Conservation (phyloP, 2,797 vertebrate genomes). For the Tympanoctomys barrerae region DNA sequence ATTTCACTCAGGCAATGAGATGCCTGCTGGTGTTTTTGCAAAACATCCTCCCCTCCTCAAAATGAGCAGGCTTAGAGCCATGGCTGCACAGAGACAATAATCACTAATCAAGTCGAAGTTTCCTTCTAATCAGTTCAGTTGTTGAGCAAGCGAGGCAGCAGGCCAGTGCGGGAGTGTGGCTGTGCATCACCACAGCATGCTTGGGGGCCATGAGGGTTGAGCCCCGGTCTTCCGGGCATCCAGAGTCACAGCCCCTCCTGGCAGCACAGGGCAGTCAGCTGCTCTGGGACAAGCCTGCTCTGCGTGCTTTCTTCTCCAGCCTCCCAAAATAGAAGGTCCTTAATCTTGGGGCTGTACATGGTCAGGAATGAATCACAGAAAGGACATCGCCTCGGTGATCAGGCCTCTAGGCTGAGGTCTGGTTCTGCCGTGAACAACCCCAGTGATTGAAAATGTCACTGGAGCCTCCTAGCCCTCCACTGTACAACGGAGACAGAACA, state of each 20-base stretch:
- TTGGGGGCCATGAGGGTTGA: background rate
- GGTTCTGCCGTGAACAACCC: background rate
- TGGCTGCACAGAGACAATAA: constrained; percentile 81
- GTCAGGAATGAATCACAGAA: background rate
- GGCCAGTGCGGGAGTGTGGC: constrained; percentile 64
- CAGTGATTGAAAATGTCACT: background rate
- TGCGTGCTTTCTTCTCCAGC: background rate
- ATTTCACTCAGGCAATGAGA: constrained; percentile 79
- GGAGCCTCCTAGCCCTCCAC: background rate
- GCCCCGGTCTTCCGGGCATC: background rate
- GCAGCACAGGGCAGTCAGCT: background rate
- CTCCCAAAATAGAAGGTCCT: background rate
- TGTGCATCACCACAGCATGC: background rate
- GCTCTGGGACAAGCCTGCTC: background rate
- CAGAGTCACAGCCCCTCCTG: background rate
- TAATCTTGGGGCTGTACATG: background rate
- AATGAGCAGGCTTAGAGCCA: constrained; percentile 84
- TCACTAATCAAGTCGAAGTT: constrained; percentile 88
- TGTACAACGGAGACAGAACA: background rate
- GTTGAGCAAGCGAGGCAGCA: constrained; percentile 79
- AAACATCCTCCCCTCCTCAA: constrained; percentile 75
- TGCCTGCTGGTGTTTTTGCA: constrained; percentile 82
- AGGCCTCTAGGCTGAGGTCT: background rate
- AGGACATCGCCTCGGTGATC: background rate
- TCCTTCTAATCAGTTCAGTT: constrained; percentile 89